Percentiles rank a stretch among this genome's conserved stretches.
Evolutionary conservation across 2,113 vertebrate species (phyloP).

Genomic region (Scomber japonicus): DNA sequence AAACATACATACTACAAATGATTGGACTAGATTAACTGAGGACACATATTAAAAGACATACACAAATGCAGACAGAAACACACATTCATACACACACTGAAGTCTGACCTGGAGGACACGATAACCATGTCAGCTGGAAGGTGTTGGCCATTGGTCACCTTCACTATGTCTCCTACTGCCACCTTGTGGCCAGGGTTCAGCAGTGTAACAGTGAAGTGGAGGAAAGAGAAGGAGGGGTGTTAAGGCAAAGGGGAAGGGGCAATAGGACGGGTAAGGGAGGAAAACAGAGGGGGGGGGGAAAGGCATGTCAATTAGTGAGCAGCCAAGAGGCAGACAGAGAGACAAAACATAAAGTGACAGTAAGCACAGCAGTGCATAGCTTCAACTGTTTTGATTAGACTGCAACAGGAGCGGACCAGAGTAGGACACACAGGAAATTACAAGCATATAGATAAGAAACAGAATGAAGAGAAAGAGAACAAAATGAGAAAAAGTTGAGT

Average conservation of each 20-base stretch:
- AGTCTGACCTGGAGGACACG: conserved; percentile 96
- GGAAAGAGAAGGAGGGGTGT: conserved; percentile 30
- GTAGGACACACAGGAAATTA: neutral
- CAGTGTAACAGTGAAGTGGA: conserved; percentile 78
- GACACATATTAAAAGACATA: neutral
- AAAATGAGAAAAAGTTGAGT: conserved; percentile 9
- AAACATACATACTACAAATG: neutral
- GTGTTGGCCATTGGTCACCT: conserved; percentile 98
- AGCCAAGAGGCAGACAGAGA: conserved; percentile 37
- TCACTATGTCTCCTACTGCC: conserved; percentile 98
- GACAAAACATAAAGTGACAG: conserved; percentile 38
- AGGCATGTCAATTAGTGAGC: conserved; percentile 51
- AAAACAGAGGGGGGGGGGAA: conserved; percentile 38
- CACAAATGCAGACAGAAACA: conserved; percentile 24
- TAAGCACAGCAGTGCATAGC: conserved; percentile 41
- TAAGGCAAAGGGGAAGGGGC: conserved; percentile 16
- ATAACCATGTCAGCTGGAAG: conserved; percentile 99
- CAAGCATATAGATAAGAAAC: conserved; percentile 5
- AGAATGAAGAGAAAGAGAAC: neutral
- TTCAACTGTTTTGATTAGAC: conserved; percentile 8
- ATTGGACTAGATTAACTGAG: neutral
- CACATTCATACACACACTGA: conserved; percentile 51
- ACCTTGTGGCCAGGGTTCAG: conserved; percentile 89
- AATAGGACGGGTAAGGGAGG: neutral
- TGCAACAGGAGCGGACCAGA: conserved; percentile 11